Evolutionary conservation across 2,113 vertebrate species (phyloP).

Genomic region (Motacilla alba): DNA sequence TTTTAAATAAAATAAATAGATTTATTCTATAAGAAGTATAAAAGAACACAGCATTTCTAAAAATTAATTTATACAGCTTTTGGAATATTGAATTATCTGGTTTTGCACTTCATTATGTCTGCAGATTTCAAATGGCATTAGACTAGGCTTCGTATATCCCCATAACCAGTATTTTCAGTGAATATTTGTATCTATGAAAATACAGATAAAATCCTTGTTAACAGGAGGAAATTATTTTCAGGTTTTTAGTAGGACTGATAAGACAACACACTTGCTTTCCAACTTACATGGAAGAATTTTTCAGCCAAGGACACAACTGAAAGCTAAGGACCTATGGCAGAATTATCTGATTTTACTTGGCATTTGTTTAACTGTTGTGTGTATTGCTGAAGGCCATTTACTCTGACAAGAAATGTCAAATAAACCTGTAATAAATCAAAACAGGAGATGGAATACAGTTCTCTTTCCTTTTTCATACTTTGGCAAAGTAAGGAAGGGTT

Average conservation of each 20-base stretch:
- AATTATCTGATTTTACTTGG: not conserved
- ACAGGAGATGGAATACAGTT: not conserved
- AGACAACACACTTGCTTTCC: not conserved
- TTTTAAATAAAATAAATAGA: not conserved
- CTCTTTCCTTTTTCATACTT: not conserved
- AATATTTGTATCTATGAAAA: not conserved
- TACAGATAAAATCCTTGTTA: not conserved
- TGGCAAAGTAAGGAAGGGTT: not conserved
- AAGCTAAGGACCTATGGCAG: not conserved
- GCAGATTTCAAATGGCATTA: not conserved
- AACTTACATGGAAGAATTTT: not conserved
- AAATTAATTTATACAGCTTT: not conserved
- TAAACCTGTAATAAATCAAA: not conserved
- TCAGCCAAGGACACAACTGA: not conserved
- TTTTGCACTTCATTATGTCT: not conserved
- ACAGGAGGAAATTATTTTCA: not conserved
- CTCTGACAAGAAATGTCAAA: conserved; percentile 1
- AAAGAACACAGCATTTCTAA: accelerated
- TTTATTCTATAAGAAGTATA: not conserved
- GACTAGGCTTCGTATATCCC: not conserved
- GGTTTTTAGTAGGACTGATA: not conserved
- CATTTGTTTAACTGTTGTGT: not conserved
- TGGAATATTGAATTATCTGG: not conserved
- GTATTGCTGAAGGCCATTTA: not conserved
- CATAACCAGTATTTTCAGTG: not conserved